Percentiles rank a stretch among this genome's conserved stretches.
phyloP scores from a whole-genome alignment of 92 coral and sea anemone species.

The Desmophyllum pertusum region DNA sequence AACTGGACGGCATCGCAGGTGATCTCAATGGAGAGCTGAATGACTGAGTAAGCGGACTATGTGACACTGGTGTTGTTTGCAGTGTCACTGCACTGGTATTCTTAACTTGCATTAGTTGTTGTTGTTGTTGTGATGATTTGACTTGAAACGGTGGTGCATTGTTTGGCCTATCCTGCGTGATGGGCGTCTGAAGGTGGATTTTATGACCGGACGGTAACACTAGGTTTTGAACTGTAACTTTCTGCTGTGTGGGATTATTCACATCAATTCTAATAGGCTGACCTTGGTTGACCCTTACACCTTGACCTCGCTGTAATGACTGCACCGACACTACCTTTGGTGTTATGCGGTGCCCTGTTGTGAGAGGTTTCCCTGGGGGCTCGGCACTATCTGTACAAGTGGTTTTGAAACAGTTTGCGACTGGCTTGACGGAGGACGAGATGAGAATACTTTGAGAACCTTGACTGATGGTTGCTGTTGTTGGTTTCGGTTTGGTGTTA shows the following conservation, averaged over 20 bases:
- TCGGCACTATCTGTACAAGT: slow-evolving; percentile 41
- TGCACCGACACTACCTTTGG: slow-evolving; percentile 71
- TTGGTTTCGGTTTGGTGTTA: slow-evolving; percentile 25
- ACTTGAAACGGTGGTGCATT: slow-evolving; percentile 3
- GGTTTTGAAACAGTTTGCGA: slow-evolving; percentile 18
- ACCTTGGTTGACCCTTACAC: background rate
- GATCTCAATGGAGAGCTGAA: slow-evolving; percentile 12
- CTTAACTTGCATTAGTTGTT: background rate
- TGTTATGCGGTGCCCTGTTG: slow-evolving; percentile 20
- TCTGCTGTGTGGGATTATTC: background rate
- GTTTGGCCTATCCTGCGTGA: slow-evolving; percentile 20
- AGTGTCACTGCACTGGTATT: background rate
- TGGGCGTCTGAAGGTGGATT: slow-evolving; percentile 34
- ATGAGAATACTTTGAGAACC: slow-evolving; percentile 47
- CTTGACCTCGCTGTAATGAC: slow-evolving; percentile 36
- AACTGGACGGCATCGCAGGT: slow-evolving; percentile 31
- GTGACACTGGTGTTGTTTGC: slow-evolving; percentile 7
- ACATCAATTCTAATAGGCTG: background rate
- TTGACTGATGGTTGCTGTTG: slow-evolving; percentile 41
- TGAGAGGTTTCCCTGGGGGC: slow-evolving; percentile 19
- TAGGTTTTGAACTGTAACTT: slow-evolving; percentile 27
- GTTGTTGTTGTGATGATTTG: slow-evolving; percentile 5
- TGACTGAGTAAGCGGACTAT: slow-evolving; percentile 17
- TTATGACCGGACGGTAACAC: slow-evolving; percentile 45
- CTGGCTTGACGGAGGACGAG: slow-evolving; percentile 8